These are phyloP conservation scores for Cephus sareptanus DNA, from an alignment of 2,888 invertebrate genomes.

Conservation along the genomic window DNA sequence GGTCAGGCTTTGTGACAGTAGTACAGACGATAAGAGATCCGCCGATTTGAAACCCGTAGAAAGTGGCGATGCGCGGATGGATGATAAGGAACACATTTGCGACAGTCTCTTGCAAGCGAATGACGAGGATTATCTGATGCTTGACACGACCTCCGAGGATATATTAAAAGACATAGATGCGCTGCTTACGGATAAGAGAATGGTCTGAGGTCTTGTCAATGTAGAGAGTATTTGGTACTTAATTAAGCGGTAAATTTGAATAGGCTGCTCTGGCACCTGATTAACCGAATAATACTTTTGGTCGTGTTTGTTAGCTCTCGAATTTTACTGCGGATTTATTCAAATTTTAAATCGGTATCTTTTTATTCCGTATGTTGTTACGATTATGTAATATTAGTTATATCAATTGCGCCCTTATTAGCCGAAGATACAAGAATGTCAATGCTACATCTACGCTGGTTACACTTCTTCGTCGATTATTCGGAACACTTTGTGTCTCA, in stretches of 20 bases:
- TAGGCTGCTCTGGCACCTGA: not conserved
- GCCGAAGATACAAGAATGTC: too few relatives aligned
- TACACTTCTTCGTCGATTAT: too few relatives aligned
- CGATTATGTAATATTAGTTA: too few relatives aligned
- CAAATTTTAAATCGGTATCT: too few relatives aligned
- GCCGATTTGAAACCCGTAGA: not conserved
- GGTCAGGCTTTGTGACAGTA: conserved; percentile 55
- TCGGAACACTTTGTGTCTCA: too few relatives aligned
- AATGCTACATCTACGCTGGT: too few relatives aligned
- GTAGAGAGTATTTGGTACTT: conserved; percentile 2
- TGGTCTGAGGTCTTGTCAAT: conserved; percentile 26
- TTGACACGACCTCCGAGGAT: conserved; percentile 52
- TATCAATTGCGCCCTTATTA: too few relatives aligned
- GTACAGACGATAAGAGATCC: conserved; percentile 41
- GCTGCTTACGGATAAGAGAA: conserved; percentile 47
- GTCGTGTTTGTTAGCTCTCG: too few relatives aligned
- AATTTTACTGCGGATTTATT: too few relatives aligned
- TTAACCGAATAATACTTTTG: too few relatives aligned
- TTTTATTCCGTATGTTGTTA: too few relatives aligned
- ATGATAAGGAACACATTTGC: conserved; percentile 6
- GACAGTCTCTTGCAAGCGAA: conserved; percentile 37
- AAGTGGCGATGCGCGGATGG: not conserved
- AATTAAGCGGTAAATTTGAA: conserved; percentile 3
- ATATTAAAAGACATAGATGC: conserved; percentile 60
- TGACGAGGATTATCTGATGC: conserved; percentile 46